phyloP scores from a whole-genome alignment of 2,797 vertebrate genomes.

The Capromys pilorides region DNA sequence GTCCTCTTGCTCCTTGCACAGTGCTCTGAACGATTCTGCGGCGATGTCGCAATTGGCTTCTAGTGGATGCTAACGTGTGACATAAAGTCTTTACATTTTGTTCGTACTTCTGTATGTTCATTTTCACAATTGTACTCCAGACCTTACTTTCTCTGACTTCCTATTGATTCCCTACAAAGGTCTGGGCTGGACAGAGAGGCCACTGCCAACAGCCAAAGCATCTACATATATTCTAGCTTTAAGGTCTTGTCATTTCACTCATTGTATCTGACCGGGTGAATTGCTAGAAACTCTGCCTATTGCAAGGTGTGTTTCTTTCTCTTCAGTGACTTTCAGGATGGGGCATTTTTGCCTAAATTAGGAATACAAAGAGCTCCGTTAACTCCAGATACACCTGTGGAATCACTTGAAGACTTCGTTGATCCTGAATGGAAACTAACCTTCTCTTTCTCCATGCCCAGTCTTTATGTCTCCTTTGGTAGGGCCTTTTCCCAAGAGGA shows the following conservation, averaged over 20 bases:
- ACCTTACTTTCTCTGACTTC: background rate
- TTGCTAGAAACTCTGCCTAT: background rate
- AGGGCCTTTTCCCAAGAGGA: background rate
- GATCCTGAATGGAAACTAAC: background rate
- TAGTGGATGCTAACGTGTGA: background rate
- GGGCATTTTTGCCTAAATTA: background rate
- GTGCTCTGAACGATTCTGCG: background rate
- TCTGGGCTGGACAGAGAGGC: background rate
- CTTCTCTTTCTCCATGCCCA: background rate
- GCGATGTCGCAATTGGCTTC: background rate
- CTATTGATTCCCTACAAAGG: background rate
- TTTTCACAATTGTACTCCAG: background rate
- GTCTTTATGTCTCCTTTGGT: background rate
- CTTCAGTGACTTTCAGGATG: background rate
- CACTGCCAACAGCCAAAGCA: background rate
- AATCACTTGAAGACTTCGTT: background rate
- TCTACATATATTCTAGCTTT: background rate
- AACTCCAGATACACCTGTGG: background rate
- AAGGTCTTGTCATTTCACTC: background rate
- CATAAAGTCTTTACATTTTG: background rate
- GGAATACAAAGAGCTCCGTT: background rate
- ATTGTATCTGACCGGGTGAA: background rate
- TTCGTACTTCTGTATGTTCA: background rate
- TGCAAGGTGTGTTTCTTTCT: background rate
- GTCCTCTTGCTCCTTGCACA: too few species aligned